Base-by-base conservation (phyloP, 1,140 invertebrate species). In the Polypedilum pembai region DNA sequence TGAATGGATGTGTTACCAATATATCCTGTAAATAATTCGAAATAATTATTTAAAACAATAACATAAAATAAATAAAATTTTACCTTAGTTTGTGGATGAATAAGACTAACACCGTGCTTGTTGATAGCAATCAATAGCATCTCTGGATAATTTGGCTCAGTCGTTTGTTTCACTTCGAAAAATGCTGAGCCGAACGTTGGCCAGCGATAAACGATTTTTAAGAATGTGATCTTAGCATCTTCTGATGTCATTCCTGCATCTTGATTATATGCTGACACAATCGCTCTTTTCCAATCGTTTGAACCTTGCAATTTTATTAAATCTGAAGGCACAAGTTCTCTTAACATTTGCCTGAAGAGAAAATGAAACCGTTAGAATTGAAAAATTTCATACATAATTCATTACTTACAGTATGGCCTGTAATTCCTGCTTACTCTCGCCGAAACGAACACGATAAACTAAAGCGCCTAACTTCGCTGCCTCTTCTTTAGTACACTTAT, bases 141-240 rank as follows among this genome's bases (percentile, higher is more conserved):
- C 83, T 99, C 96, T 8, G 98, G 96, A 84, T 96, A 98, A 82
- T 94, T 98, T 15, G 96, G 94, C 82, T 99, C 96, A 0, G 96
- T 98, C 21, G 95, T 96, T 84, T 94, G 97, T 84, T 98, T 98
- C 4, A 99, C 98, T 87, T 99, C 98, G 83, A 99, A 99, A 85
- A 99, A 99, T 0, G 98, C 97, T 0, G 98, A 99, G 12, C 98
- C 98, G 86, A 99, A 99, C 18, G 98, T 99, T 7, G 97, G 95
- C 96, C 96, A 99, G 78, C 94, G 81, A 81, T 95, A 98, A 72
- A 99, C 94, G 74, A 95, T 92, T 83, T 98, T 98, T n/a, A 99
- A 84, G 84, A 99, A 99, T 66, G 92, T 93, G 73, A 99, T 92
- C 86, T 99, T 99, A 3, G 96, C 96, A 82, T 99, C 96, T 80